Conservation (phyloP, 2,113 vertebrate species). For the Sciurus niger region DNA sequence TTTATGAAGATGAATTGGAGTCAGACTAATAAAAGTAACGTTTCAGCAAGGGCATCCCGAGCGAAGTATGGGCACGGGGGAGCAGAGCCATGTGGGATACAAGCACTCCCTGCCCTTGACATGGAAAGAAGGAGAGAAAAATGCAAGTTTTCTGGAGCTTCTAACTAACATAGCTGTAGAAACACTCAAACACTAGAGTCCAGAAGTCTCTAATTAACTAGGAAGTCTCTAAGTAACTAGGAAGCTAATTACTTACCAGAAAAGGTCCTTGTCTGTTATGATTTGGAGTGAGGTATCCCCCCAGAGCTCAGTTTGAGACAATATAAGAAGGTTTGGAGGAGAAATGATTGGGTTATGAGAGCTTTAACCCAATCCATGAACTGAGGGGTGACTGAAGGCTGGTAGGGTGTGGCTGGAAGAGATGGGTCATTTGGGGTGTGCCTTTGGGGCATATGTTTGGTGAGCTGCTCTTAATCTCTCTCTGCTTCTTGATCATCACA, state of each 20-base stretch:
- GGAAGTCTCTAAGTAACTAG: neutral
- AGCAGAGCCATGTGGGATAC: neutral
- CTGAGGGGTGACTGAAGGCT: too few species aligned
- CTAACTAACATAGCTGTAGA: neutral
- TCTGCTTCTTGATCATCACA: too few species aligned
- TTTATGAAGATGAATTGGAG: neutral
- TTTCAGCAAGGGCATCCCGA: neutral
- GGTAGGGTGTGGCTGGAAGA: too few species aligned
- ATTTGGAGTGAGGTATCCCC: too few species aligned
- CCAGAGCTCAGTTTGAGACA: too few species aligned
- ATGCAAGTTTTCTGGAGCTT: neutral
- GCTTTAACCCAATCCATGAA: too few species aligned
- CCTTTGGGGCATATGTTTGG: too few species aligned
- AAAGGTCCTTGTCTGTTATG: neutral
- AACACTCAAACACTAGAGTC: neutral
- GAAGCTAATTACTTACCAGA: neutral
- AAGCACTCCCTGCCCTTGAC: neutral
- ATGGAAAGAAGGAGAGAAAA: neutral
- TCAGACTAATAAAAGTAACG: neutral
- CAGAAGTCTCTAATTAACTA: neutral
- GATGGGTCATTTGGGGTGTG: too few species aligned
- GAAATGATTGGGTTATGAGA: too few species aligned
- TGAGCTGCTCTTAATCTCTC: too few species aligned
- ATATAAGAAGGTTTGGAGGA: too few species aligned
- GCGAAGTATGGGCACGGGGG: neutral